Evolutionary conservation across 2,888 invertebrate genomes (phyloP), one percentile per base, ranked within the genome.

Genomic region (Neoscelio sp.): DNA sequence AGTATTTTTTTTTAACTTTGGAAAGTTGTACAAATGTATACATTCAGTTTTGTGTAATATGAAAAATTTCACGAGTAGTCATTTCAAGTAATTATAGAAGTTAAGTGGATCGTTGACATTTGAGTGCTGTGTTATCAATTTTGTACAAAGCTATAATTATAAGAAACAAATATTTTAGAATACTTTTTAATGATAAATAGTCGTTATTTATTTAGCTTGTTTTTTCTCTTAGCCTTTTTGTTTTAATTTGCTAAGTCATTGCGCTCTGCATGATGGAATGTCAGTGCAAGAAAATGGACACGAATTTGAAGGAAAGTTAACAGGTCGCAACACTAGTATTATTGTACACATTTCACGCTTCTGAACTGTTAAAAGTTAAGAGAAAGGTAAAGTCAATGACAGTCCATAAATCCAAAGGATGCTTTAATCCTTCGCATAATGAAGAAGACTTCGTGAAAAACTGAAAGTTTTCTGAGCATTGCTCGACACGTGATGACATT

Each of bases 281-380:
- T 2, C 26, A 28, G 8, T 2, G 33, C 50, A 23, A 30, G 42
- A 48, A 58, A 74, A 40, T 40, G 33, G 42, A 46, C 74, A 42
- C 62, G 62, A 60, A 62, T 54, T 60, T 46, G 12, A 35, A 46
- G 40, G 44, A 56, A 74, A 65, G 44, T 74, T 74, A 74, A 74
- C 67, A 67, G 74, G 58, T 74, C 74, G 74, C 74, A 60, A 62
- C 38, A 2, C 50, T 23, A 38, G 38, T 42, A 46, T 35, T 44
- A 8, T 7, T 4, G 7, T 28, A 7, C 13, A 13, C 28, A 75
- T 75, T 75, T 68, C 52, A 67, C 44, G 60, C 54, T 60, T 68
- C 30, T 7, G 40, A 62, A 60, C 62, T n/a, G 30, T 54, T 54
- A 52, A 30, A 38, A 52, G 20, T 26, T 52, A 50, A 46, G 65